A percentile compares a stretch with the other conserved stretches of the same genome.
Conservation (phyloP, 2,797 vertebrate species). For the Chloroceryle inda region DNA sequence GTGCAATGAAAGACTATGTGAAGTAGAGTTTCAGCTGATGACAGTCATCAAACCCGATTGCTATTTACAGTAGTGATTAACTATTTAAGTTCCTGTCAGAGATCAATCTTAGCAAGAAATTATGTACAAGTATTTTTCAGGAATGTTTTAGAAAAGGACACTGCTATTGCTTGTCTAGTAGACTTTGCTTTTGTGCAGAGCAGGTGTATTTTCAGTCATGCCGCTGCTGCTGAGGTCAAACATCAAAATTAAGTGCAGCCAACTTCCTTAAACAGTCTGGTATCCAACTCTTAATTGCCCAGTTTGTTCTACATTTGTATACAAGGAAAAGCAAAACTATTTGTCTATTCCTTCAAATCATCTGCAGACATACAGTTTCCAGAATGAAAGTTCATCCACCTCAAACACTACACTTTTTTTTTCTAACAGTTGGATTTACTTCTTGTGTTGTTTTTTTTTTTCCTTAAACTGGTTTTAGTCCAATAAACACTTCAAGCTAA, state of each 20-base stretch:
- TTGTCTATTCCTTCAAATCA: not conserved
- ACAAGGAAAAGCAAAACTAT: not conserved
- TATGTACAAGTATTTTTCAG: not conserved
- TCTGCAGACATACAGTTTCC: not conserved
- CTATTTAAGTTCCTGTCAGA: not conserved
- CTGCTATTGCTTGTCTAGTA: not conserved
- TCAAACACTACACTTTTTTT: not conserved
- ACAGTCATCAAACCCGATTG: not conserved
- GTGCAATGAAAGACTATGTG: not conserved
- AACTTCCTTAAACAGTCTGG: not conserved
- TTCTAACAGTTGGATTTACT: slow-evolving; percentile 26
- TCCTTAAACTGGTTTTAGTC: not conserved
- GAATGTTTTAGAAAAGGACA: not conserved
- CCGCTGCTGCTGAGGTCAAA: not conserved
- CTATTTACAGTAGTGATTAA: not conserved
- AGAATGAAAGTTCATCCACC: slow-evolving; percentile 22
- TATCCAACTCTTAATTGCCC: not conserved
- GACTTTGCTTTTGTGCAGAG: not conserved
- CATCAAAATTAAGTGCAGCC: not conserved
- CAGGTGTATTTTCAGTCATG: not conserved
- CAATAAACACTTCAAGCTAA: slow-evolving; percentile 7
- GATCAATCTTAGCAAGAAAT: not conserved
- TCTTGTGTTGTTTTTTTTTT: not conserved
- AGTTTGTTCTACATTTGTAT: not conserved
- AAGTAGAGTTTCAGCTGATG: not conserved